These are phyloP conservation scores for Diceros bicornis DNA, from an alignment of 2,797 vertebrate genomes.

Conservation along the genomic window DNA sequence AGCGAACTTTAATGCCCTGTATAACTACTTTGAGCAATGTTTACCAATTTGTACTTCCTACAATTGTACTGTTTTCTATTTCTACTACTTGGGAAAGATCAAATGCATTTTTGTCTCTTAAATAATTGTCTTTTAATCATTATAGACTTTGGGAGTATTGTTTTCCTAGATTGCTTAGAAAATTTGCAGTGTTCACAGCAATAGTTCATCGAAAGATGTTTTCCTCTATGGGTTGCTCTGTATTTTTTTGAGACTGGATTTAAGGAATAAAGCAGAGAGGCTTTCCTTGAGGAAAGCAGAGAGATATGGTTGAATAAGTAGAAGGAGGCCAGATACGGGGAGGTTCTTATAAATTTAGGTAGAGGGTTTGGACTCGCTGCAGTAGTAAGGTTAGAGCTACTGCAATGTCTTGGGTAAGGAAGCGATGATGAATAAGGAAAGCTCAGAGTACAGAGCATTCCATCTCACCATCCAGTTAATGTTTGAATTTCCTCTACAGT, in stretches of 20 bases:
- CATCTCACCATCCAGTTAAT: neutral
- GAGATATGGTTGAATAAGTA: neutral
- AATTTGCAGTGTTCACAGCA: neutral
- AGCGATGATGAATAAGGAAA: neutral
- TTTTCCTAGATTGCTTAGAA: conserved; percentile 4
- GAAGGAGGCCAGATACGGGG: neutral
- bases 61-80: neutral
- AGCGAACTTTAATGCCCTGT: neutral
- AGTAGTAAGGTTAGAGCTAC: neutral
- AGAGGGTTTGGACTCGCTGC: neutral
- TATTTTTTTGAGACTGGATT: neutral
- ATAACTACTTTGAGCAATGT: conserved; percentile 11
- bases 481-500: conserved; percentile 6
- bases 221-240: conserved; percentile 1
- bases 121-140: conserved; percentile 45
- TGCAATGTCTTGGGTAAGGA: neutral
- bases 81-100: neutral
- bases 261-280: neutral
- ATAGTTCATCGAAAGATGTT: neutral
- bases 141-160: neutral
- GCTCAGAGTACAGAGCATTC: neutral
- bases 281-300: neutral
- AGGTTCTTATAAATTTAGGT: neutral
- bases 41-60: conserved; percentile 4
- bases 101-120: neutral